Conservation (phyloP, 2,113 vertebrate genomes). For the Ophiodon elongatus region DNA sequence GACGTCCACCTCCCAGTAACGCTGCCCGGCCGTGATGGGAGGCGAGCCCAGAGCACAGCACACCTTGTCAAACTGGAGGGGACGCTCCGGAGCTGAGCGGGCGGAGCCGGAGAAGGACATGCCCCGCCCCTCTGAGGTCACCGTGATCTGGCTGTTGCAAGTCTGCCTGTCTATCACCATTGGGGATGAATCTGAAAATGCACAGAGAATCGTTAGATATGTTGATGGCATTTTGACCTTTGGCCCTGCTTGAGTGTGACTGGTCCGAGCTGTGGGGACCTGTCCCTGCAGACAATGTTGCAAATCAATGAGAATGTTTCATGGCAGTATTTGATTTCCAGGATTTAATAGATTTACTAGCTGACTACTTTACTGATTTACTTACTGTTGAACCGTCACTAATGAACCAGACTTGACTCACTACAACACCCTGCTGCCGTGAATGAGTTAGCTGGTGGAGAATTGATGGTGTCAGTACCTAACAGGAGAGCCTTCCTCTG, state of each 20-base stretch:
- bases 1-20: conserved; percentile 84
- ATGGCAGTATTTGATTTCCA: neutral
- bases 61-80: conserved; percentile 83
- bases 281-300: neutral
- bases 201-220: neutral
- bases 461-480: conserved; percentile 54
- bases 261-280: neutral
- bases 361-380: neutral
- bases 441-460: neutral
- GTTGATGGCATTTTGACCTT: neutral
- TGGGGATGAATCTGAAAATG: conserved; percentile 61
- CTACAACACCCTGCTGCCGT: neutral
- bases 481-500: conserved; percentile 80
- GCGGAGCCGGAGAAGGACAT: conserved; percentile 55
- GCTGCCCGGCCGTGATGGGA: conserved; percentile 57
- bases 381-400: neutral
- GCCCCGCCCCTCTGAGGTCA: conserved; percentile 66
- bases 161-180: conserved; percentile 76
- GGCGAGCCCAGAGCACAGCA: conserved; percentile 77
- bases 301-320: neutral
- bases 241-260: neutral
- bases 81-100: conserved; percentile 42
- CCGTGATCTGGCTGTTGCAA: conserved; percentile 72
- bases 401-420: neutral
- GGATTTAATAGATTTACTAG: neutral